Conservation (phyloP, 2,888 invertebrate species). For the Eupithecia vulgata region DNA sequence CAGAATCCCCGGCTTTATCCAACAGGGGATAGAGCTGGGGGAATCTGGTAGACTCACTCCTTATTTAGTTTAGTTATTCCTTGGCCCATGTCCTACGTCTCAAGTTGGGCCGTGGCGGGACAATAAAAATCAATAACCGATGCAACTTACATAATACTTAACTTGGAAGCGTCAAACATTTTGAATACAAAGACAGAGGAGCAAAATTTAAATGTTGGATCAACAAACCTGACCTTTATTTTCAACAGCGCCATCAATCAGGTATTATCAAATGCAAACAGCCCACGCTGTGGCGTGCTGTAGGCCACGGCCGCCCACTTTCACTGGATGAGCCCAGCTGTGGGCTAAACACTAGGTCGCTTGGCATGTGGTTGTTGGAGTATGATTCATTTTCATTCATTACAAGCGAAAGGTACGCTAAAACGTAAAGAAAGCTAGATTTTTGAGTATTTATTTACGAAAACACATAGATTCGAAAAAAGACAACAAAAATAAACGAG, state of each 20-base stretch:
- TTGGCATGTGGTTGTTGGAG: conserved; percentile 2
- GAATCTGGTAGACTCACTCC: too few species aligned
- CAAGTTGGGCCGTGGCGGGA: too few species aligned
- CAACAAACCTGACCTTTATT: conserved; percentile 11
- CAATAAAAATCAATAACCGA: too few species aligned
- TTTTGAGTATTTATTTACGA: too few species aligned
- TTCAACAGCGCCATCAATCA: neutral
- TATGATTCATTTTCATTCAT: neutral
- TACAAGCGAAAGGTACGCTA: neutral
- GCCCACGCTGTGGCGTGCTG: conserved; percentile 30
- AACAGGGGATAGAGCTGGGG: too few species aligned
- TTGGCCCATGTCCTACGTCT: too few species aligned
- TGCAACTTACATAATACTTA: too few species aligned
- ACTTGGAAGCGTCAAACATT: neutral
- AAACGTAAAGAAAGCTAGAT: too few species aligned
- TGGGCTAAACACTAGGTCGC: conserved; percentile 30
- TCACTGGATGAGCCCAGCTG: conserved; percentile 31
- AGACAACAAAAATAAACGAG: too few species aligned
- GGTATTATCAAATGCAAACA: neutral
- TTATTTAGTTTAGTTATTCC: too few species aligned
- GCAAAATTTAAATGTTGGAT: neutral
- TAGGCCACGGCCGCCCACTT: conserved; percentile 30
- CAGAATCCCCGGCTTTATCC: too few species aligned
- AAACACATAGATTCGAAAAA: too few species aligned
- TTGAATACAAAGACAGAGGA: neutral